Percentiles rank a stretch among this genome's conserved stretches.
Evolutionary conservation across 1,140 invertebrate species (phyloP).

Genomic region (Meloidogyne hapla): DNA sequence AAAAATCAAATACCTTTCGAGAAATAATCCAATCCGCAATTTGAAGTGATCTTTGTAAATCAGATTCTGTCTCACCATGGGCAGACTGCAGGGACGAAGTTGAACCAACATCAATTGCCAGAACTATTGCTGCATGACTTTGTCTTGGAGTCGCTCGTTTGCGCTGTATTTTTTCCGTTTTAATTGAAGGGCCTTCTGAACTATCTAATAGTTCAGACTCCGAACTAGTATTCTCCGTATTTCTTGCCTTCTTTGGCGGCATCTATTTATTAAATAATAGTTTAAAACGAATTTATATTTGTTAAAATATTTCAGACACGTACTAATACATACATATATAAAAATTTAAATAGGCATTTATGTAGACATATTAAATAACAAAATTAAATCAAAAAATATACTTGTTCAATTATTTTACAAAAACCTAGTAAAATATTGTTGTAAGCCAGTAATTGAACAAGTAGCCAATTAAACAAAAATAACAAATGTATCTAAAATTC

Average conservation of each 20-base stretch:
- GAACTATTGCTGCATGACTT: conserved; percentile 7
- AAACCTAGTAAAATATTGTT: background rate
- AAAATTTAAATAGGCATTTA: too few relatives aligned
- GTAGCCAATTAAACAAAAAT: conserved; percentile 11
- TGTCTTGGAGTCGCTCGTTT: background rate
- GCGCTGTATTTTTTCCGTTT: background rate
- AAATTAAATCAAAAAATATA: background rate
- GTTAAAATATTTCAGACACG: background rate
- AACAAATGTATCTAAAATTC: background rate
- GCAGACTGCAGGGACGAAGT: conserved; percentile 6
- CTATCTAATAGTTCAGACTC: background rate
- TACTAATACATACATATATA: too few relatives aligned
- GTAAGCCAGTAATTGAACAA: background rate
- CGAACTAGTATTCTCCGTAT: background rate
- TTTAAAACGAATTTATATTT: background rate
- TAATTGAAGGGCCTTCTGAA: background rate
- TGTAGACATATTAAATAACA: background rate
- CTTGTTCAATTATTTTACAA: background rate
- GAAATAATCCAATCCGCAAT: conserved; percentile 36
- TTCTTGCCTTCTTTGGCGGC: conserved; percentile 3
- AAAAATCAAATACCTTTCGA: conserved; percentile 10
- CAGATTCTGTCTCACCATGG: background rate
- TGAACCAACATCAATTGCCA: conserved; percentile 17
- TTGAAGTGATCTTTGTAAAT: conserved; percentile 26
- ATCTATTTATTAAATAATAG: background rate